These are phyloP conservation scores for Notechis scutatus DNA, from an alignment of 2,113 vertebrate genomes.

Conservation along the genomic window DNA sequence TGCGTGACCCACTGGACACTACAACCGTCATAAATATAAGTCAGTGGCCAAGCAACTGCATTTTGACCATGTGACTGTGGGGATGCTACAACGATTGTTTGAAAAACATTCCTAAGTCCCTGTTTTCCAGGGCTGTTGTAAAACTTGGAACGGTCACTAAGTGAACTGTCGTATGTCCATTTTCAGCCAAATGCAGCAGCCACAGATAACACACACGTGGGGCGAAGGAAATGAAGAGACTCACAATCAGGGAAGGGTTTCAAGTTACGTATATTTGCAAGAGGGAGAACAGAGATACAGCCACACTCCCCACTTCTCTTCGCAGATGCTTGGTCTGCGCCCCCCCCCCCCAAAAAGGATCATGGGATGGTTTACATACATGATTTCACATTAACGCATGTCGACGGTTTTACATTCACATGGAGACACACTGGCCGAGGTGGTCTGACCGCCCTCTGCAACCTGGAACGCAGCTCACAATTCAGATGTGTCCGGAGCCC, in stretches of 20 bases:
- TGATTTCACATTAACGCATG: not conserved
- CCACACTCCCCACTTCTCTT: not conserved
- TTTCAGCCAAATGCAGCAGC: not conserved
- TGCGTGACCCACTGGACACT: too few species aligned
- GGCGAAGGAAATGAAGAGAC: not conserved
- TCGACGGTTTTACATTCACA: not conserved
- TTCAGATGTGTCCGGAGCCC: not conserved
- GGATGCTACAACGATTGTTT: too few species aligned
- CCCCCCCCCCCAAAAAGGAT: not conserved
- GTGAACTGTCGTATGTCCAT: accelerated
- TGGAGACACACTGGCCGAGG: not conserved
- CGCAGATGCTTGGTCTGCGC: not conserved
- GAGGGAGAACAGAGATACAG: not conserved
- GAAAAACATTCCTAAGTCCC: too few species aligned
- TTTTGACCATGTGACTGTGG: too few species aligned
- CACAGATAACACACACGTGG: not conserved
- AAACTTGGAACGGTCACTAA: not conserved
- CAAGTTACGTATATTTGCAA: constrained; percentile 1
- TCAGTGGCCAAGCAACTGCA: too few species aligned
- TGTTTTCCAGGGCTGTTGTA: not conserved
- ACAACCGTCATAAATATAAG: too few species aligned
- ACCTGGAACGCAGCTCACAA: not conserved
- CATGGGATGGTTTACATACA: not conserved
- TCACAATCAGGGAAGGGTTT: not conserved
- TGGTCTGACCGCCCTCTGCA: accelerated